Evolutionary conservation across 2,113 vertebrate genomes (phyloP).

Genomic region (Salvelinus alpinus): DNA sequence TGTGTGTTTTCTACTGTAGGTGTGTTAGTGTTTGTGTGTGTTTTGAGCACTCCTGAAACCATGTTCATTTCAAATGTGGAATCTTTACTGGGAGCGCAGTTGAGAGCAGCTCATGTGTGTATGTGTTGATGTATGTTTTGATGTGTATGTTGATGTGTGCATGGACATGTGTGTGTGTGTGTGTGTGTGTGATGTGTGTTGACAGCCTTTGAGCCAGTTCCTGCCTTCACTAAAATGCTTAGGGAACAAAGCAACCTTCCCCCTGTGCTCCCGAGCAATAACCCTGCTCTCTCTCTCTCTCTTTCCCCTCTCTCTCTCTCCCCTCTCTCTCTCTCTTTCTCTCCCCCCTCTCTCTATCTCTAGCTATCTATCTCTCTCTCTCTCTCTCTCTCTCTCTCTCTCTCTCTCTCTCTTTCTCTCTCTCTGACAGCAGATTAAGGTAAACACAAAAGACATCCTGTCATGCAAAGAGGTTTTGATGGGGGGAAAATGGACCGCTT

Average conservation of each 20-base stretch:
- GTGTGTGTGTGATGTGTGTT: slow-evolving; percentile 51
- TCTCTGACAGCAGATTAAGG: slow-evolving; percentile 76
- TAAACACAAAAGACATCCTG: slow-evolving; percentile 79
- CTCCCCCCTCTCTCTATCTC: no score
- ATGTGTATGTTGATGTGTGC: slow-evolving; percentile 3
- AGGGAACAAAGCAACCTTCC: slow-evolving; percentile 74
- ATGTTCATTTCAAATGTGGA: slow-evolving; percentile 54
- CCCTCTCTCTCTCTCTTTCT: slow-evolving; percentile 24
- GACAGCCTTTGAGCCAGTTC: slow-evolving; percentile 78
- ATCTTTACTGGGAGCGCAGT: slow-evolving; percentile 63
- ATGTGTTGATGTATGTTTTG: slow-evolving; percentile 11
- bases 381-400: no score
- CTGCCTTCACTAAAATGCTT: slow-evolving; percentile 75
- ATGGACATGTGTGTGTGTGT: slow-evolving; percentile 24
- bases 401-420: slow-evolving; percentile 35
- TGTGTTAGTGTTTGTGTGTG: slow-evolving; percentile 39
- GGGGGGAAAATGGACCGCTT: slow-evolving; percentile 76
- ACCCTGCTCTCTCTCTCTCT: slow-evolving; percentile 45
- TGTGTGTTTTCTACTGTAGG: slow-evolving; percentile 23
- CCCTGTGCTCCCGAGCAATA: slow-evolving; percentile 59
- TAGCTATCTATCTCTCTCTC: slow-evolving; percentile 46
- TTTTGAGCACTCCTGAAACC: neutral
- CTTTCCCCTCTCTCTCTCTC: no score
- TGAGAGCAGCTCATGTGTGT: slow-evolving; percentile 52
- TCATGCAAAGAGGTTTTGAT: slow-evolving; percentile 78